Evolutionary conservation across 2,113 vertebrate genomes (phyloP), one percentile per base, ranked within the genome.

Genomic region (Origma solitaria): DNA sequence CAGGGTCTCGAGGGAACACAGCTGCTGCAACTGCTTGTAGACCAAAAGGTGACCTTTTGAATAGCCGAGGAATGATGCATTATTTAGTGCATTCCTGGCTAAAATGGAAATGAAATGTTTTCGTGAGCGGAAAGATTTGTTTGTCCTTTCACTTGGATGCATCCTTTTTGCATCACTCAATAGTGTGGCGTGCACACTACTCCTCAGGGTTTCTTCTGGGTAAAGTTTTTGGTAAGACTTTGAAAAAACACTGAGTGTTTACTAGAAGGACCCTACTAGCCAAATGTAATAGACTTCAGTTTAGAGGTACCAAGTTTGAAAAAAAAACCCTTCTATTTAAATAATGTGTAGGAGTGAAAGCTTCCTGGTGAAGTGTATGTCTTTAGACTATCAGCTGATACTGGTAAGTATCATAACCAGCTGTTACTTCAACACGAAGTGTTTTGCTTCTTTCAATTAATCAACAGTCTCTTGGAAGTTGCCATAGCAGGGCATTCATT

Each of bases 1-100:
- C 13, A 38, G 54, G 13, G 24, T 82, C 91, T 80, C 1, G 0
- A 38, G 81, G 30, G 92, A 91, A 4, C 66, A 44, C 71, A 95
- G 71, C 64, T 95, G 80, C 88, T 92, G 72, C 76, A 83, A 76
- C 66, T 95, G 78, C 54, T 91, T 0, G 0, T 47, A 90, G 84
- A 91, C 89, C 87, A 88, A 88, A 85, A 87, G 71, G 62, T 88
- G 82, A 91, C 85, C 93, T 97, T 95, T 92, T 3, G 22, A 95
- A n/a, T 73, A 69, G 73, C 78, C 2, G 2, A 82, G 49, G 30
- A 51, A 72, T 21, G 24, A 77, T 96, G 82, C 82, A 95, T 95
- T 95, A 95, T 95, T 96, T 94, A 94, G 71, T 77, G 45, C 70
- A 69, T 94, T 90, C 78, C 58, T 88, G 62, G 84, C 71, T 93